Conservation (phyloP, 1,140 invertebrate genomes). For the Theocolax elegans region DNA sequence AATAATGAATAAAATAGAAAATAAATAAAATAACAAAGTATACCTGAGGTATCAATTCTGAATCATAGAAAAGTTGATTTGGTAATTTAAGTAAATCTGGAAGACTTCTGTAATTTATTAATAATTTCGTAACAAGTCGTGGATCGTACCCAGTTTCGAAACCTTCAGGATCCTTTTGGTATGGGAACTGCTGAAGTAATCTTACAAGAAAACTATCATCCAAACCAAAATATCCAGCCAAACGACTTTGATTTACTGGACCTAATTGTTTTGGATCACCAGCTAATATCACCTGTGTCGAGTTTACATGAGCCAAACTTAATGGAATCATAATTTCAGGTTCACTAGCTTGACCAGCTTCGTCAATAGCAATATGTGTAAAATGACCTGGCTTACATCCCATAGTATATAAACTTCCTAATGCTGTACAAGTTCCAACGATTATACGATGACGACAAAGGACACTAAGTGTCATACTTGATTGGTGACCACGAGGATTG, state of each 20-base stretch:
- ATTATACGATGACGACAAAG: slow-evolving; percentile 81
- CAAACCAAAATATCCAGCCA: slow-evolving; percentile 74
- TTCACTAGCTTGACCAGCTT: slow-evolving; percentile 91
- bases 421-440: slow-evolving; percentile 82
- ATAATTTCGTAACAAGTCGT: slow-evolving; percentile 76
- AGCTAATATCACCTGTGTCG: slow-evolving; percentile 81
- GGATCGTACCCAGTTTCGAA: slow-evolving; percentile 75
- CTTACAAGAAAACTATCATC: slow-evolving; percentile 78
- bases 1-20: neutral
- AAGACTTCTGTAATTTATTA: slow-evolving; percentile 84
- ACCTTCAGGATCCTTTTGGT: slow-evolving; percentile 72
- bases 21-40: neutral
- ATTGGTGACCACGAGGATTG: slow-evolving; percentile 60
- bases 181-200: slow-evolving; percentile 74
- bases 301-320: slow-evolving; percentile 61
- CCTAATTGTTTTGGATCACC: slow-evolving; percentile 94
- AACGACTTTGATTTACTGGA: slow-evolving; percentile 79
- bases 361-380: slow-evolving; percentile 89
- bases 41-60: slow-evolving; percentile 73
- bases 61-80: slow-evolving; percentile 86
- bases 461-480: slow-evolving; percentile 67
- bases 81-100: slow-evolving; percentile 80
- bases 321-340: slow-evolving; percentile 87
- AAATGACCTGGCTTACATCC: slow-evolving; percentile 80
- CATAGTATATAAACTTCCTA: slow-evolving; percentile 77